Base-by-base conservation (phyloP, 1,140 invertebrate species). In the Antheraea mylitta region DNA sequence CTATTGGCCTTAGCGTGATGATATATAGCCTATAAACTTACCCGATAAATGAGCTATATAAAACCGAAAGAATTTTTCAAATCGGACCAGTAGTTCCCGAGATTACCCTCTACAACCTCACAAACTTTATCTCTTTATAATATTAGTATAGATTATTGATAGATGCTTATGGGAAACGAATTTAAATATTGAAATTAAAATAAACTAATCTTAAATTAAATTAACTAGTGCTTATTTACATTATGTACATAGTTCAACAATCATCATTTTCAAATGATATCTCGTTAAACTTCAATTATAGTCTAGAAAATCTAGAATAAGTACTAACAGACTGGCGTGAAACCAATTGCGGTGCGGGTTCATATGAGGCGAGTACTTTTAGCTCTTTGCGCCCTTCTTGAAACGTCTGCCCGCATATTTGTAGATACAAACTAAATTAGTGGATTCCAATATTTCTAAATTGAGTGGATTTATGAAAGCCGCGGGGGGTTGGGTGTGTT, bases 351-450 rank as follows among this genome's bases (percentile, higher is more conserved):
- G 77, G 64, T 81, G 79, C 79, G 81, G 77, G 82, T 81, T 83
- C 81, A 83, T 76, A 69, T 64, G 80, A 79, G 83, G 84, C 83
- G 80, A 58, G 53, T 19, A 66, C 45, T n/a, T 18, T 19, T 45
- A 58, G 78, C 64, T 68, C 82, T 75, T 75, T 81, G 82, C 82
- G 83, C 85, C 75, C 68, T 79, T 69, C 79, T 81, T 85, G 80
- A 85, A 79, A 83, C 80, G 79, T 81, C 83, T 81, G 85, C 87
- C 87, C 87, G 87, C 87, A 90, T 89, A 77, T 74, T 74, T 75
- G 67, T 64, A 67, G 45, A 59, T 64, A 80, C 72, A 66, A 66
- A 79, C 75, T 81, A 76, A 84, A 80, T 77, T 74, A 69, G 72
- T 77, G 65, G 60, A 73, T 73, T 70, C 62, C 68, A 73, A 74